Base-by-base conservation (phyloP, 1,140 invertebrate species). In the Lineus longissimus region DNA sequence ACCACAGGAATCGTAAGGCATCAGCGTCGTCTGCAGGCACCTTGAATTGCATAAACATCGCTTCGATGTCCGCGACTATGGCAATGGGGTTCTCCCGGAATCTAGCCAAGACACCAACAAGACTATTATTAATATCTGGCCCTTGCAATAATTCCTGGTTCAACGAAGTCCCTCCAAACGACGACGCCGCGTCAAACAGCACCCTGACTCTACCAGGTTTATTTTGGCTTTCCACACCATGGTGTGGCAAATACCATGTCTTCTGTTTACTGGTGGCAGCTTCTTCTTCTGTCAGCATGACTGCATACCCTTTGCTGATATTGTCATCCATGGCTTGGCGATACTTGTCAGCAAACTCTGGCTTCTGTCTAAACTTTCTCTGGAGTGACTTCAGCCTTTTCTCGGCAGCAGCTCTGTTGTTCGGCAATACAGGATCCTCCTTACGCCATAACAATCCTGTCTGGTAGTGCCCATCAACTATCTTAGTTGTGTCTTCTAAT, bases 121-220 rank as follows among this genome's bases (percentile, higher is more conserved):
- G 55, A 40, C 27, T 55, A 54, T 58, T 74, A 66, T 82, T 81
- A 0, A 85, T 55, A 59, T 75, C 75, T 13, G 83, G 80, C 9
- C 76, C 75, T 4, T 61, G 22, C 1, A 71, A 40, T 11, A 77
- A 43, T 11, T 55, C 25, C 11, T 71, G 51, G 58, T 78, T 77
- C 1, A 78, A 56, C 2, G 72, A 76, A n/a, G 54, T 63, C 29
- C 71, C 71, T 29, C 62, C 11, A 45, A 59, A 69, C 30, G 55
- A 63, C 23, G 64, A 59, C 29, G 54, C 43, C 40, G 59, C 68
- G 36, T 73, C 71, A 59, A 69, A 73, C n/a, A 73, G 69, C 19
- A 71, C 51, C 30, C 67, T 40, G n/a, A 71, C 23, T 40, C 64
- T 65, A 0, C 60, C 61, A 1, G 69, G 69, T 61, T 69, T 72